Percentiles rank a stretch among this genome's conserved stretches.
phyloP scores from a whole-genome alignment of 2,888 invertebrate genomes.

The Lathronympha strigana region DNA sequence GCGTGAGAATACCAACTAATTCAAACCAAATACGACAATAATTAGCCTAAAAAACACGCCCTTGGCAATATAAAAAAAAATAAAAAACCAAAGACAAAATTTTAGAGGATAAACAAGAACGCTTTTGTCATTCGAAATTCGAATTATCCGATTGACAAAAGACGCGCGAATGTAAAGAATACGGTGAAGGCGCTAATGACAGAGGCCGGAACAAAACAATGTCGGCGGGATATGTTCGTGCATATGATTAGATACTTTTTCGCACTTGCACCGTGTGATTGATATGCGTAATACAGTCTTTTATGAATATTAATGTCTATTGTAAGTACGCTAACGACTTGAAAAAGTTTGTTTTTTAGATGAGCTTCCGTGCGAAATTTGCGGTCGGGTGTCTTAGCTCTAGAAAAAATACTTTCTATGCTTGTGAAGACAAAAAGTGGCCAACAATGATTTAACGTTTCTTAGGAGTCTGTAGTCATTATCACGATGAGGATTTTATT shows the following conservation, averaged over 20 bases:
- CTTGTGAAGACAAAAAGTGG: slow-evolving; percentile 3
- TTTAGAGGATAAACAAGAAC: slow-evolving; percentile 79
- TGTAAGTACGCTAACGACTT: slow-evolving; percentile 66
- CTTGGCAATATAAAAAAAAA: slow-evolving; percentile 57
- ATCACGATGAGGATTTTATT: neutral
- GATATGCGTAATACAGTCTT: slow-evolving; percentile 79
- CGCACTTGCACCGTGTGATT: slow-evolving; percentile 75
- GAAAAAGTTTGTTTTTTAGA: slow-evolving; percentile 56
- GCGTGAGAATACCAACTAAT: slow-evolving; percentile 72
- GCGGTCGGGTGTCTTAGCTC: slow-evolving; percentile 50
- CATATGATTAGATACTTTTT: slow-evolving; percentile 77
- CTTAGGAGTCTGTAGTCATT: neutral
- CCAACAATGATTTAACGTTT: neutral
- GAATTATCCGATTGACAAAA: slow-evolving; percentile 56
- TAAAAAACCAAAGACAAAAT: slow-evolving; percentile 61
- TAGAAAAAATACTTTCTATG: slow-evolving; percentile 45
- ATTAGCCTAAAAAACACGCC: slow-evolving; percentile 60
- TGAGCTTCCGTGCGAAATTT: slow-evolving; percentile 73
- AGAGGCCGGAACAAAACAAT: slow-evolving; percentile 67
- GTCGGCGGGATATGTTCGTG: slow-evolving; percentile 72
- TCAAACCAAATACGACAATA: slow-evolving; percentile 64
- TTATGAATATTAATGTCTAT: slow-evolving; percentile 77
- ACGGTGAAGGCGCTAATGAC: slow-evolving; percentile 74
- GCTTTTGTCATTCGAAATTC: slow-evolving; percentile 70
- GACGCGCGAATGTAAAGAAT: slow-evolving; percentile 47